Base-by-base conservation (phyloP, 2,888 invertebrate species). In the Lasioglossum pauxillum region DNA sequence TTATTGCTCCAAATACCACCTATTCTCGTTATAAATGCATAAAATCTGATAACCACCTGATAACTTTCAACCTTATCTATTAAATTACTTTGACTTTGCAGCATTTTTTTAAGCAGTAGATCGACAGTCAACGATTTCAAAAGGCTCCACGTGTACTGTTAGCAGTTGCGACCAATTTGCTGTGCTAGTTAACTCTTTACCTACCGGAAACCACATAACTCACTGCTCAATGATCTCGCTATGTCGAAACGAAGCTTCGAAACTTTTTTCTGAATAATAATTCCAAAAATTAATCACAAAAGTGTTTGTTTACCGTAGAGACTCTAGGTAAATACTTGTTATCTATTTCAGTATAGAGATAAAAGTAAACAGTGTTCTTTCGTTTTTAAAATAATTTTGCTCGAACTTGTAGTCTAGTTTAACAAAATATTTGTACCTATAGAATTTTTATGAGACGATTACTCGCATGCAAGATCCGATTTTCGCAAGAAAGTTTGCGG, bases 151-250 rank as follows among this genome's bases (percentile, higher is more conserved):
- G 53, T 53, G 53, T 53, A 23, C 53, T 53, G 53, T 53, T 53
- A 53, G 53, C 53, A 53, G 53, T 53, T 53, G 53, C 23, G 53
- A 53, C 53, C 53, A 53, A 53, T 53, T 53, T 53, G 23, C 53
- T 53, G 53, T 53, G 53, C 53, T 53, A 53, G 53, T 53, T 53
- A 53, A 53, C 53, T 53, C 53, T 53, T 53, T 53, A 53, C 53
- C 53, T 53, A 53, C 53, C 53, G 53, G 53, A 53, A 53, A 53
- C 53, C 53, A 53, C 23, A 23, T 53, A 53, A 53, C 23, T 53
- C 53, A 53, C 23, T 53, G 53, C 53, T 53, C 53, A 53, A 53
- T 53, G 49, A 49, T 49, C 49, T 23, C 49, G 49, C 49, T 49
- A 49, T 49, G 53, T 53, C 23, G 53, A 53, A 53, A 53, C 53